phyloP scores from a whole-genome alignment of 2,888 invertebrate genomes.

The Drosophila kanekoi region DNA sequence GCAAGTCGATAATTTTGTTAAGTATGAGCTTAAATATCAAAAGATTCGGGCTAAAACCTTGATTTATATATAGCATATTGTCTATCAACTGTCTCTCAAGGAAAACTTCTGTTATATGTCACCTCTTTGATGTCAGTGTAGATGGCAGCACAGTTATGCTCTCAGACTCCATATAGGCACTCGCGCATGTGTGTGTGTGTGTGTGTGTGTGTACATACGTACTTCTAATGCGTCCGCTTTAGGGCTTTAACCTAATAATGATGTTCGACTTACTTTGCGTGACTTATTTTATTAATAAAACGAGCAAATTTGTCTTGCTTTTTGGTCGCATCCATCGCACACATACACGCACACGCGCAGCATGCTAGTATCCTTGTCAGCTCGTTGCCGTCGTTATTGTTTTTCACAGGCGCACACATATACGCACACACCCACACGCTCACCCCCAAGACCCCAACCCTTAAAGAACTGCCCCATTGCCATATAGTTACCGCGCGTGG shows the following conservation, averaged over 20 bases:
- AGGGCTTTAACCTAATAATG: slow-evolving; percentile 82
- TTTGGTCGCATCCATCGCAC: slow-evolving; percentile 66
- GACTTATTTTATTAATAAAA: slow-evolving; percentile 81
- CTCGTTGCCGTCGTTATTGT: slow-evolving; percentile 45
- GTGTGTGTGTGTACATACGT: background rate
- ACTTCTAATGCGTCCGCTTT: slow-evolving; percentile 74
- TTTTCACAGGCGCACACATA: slow-evolving; percentile 13
- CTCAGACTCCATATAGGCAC: background rate
- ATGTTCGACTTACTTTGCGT: slow-evolving; percentile 80
- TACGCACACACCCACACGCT: background rate
- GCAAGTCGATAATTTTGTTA: no score
- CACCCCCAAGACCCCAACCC: background rate
- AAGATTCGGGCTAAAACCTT: no score
- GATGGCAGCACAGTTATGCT: background rate
- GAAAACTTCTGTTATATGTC: no score
- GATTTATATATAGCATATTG: no score
- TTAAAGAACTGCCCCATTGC: background rate
- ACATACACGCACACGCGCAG: slow-evolving; percentile 14
- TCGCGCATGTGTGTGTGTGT: background rate
- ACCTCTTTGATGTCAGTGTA: slow-evolving; percentile 16
- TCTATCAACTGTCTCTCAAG: background rate
- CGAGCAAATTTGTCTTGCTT: slow-evolving; percentile 82
- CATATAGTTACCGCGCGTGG: slow-evolving; percentile 14
- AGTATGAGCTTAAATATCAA: no score
- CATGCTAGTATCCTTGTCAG: slow-evolving; percentile 17